These are phyloP conservation scores for Scaptomyza hsui DNA, from an alignment of 1,140 invertebrate genomes.

Conservation along the genomic window DNA sequence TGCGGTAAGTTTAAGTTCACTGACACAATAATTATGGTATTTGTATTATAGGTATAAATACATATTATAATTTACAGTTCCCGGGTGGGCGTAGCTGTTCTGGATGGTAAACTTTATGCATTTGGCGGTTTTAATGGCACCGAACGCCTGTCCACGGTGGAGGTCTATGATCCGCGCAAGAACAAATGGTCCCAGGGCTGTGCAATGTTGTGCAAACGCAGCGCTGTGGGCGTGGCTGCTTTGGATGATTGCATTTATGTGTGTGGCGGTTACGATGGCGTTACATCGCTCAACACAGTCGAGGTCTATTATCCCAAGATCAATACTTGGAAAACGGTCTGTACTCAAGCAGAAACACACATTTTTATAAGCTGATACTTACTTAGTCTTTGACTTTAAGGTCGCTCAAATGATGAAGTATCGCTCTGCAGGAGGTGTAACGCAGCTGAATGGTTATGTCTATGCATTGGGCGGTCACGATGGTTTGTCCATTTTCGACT, in stretches of 20 bases:
- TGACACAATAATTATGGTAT: neutral
- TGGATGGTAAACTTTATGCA: conserved; percentile 90
- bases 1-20: conserved; percentile 84
- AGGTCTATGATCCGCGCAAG: conserved; percentile 91
- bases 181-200: conserved; percentile 92
- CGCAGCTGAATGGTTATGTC: conserved; percentile 89
- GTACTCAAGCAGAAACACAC: conserved; percentile 35
- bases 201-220: conserved; percentile 92
- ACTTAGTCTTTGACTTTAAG: conserved; percentile 76
- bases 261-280: conserved; percentile 95
- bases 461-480: conserved; percentile 95
- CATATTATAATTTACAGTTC: too few species aligned
- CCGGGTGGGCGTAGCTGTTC: conserved; percentile 93
- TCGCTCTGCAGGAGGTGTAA: conserved; percentile 94
- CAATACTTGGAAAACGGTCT: conserved; percentile 89
- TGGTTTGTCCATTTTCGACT: conserved; percentile 95
- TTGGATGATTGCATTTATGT: conserved; percentile 92
- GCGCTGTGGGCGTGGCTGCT: conserved; percentile 94
- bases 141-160: conserved; percentile 93
- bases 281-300: conserved; percentile 93
- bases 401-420: conserved; percentile 94
- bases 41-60: too few species aligned
- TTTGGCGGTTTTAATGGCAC: conserved; percentile 93
- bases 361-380: neutral
- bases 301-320: conserved; percentile 92